These are phyloP conservation scores for Merodon equestris DNA, from an alignment of 2,888 invertebrate genomes.

Conservation along the genomic window DNA sequence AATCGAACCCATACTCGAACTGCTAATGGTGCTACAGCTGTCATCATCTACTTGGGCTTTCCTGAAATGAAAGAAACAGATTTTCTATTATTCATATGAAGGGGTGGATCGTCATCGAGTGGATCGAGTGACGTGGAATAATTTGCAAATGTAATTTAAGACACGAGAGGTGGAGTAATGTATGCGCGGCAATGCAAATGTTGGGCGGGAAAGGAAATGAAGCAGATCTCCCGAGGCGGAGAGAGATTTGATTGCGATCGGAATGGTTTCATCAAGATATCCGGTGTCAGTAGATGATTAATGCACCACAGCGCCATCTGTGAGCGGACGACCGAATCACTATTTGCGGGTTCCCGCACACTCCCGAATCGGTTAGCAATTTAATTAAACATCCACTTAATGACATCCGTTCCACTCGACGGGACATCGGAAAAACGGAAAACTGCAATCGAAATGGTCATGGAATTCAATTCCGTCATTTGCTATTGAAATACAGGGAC, in stretches of 20 bases:
- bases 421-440: slow-evolving; percentile 13
- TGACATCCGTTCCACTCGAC: slow-evolving; percentile 61
- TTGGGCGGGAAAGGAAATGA: slow-evolving; percentile 7
- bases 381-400: slow-evolving; percentile 59
- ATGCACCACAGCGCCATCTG: no score
- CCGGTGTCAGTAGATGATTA: no score
- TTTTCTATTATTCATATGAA: neutral
- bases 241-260: no score
- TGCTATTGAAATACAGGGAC: slow-evolving; percentile 35
- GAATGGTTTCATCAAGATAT: no score
- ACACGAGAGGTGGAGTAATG: neutral
- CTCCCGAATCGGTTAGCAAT: slow-evolving; percentile 21
- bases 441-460: slow-evolving; percentile 50
- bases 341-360: no score
- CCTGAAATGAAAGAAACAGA: slow-evolving; percentile 42
- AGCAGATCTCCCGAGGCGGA: no score
- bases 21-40: slow-evolving; percentile 33
- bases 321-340: no score
- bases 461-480: slow-evolving; percentile 24
- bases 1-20: no score
- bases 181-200: neutral
- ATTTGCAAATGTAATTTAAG: slow-evolving; percentile 43
- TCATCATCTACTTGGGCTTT: slow-evolving; percentile 59
- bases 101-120: no score
- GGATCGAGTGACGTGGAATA: slow-evolving; percentile 30